phyloP scores from a whole-genome alignment of 2,797 vertebrate genomes.

The Enteromius viviparus region DNA sequence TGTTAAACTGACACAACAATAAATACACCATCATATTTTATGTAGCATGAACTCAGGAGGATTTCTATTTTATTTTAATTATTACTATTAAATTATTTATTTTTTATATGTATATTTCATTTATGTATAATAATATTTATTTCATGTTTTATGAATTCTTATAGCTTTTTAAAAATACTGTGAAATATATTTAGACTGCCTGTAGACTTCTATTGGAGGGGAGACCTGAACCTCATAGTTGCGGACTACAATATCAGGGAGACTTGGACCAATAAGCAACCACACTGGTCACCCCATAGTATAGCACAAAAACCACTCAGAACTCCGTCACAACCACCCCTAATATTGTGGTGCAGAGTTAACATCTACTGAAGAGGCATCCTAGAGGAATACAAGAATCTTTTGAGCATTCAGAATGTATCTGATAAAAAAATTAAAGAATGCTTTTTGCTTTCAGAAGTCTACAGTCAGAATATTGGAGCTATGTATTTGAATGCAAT shows the following conservation, averaged over 20 bases:
- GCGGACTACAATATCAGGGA: neutral
- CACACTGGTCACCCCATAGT: neutral
- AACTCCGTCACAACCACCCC: neutral
- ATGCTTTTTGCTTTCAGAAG: neutral
- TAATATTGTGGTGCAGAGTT: neutral
- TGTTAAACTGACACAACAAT: neutral
- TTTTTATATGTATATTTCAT: neutral
- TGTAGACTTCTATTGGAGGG: neutral
- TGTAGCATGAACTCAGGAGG: neutral
- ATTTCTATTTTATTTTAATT: neutral
- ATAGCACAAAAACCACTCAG: neutral
- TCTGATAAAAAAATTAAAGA: neutral
- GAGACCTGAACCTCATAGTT: neutral
- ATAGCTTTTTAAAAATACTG: neutral
- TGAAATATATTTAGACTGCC: neutral
- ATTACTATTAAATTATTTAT: neutral
- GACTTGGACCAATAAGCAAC: conserved; percentile 4
- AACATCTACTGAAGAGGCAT: neutral
- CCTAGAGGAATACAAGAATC: neutral
- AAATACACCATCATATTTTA: neutral
- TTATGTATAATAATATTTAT: neutral
- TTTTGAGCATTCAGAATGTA: neutral
- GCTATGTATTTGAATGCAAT: neutral
- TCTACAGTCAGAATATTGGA: neutral
- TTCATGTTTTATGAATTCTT: neutral